A percentile compares a stretch with the other conserved stretches of the same genome.
Conservation (phyloP, 2,888 invertebrate species). For the Labia minor region DNA sequence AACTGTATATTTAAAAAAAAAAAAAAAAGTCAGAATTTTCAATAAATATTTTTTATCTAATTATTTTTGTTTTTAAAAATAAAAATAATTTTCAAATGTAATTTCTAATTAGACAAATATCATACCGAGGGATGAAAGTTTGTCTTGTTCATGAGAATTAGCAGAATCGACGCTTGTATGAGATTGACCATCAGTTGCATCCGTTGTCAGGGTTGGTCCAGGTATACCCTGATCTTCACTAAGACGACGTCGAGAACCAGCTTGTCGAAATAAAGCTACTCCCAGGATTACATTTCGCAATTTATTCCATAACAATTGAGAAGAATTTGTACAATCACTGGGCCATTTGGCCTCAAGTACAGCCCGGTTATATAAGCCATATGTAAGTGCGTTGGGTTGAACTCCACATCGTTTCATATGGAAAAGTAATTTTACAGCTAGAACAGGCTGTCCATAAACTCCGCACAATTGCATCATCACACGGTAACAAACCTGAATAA, state of each 20-base stretch:
- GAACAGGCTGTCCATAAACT: constrained; percentile 79
- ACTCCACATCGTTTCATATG: constrained; percentile 88
- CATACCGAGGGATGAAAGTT: background rate
- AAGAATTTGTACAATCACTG: constrained; percentile 59
- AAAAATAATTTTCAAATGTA: no score
- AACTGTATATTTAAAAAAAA: no score
- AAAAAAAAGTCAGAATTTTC: no score
- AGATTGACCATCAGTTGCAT: constrained; percentile 30
- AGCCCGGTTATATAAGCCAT: constrained; percentile 73
- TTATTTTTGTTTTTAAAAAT: no score
- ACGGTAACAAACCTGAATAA: constrained; percentile 76
- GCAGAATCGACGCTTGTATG: constrained; percentile 31
- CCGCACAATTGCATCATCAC: constrained; percentile 98
- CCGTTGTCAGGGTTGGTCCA: constrained; percentile 27
- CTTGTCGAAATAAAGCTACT: constrained; percentile 76
- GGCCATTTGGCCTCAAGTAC: constrained; percentile 96
- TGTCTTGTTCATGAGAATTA: constrained; percentile 26
- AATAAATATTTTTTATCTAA: no score
- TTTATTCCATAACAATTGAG: constrained; percentile 86
- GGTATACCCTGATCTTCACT: constrained; percentile 27
- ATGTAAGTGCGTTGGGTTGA: constrained; percentile 95
- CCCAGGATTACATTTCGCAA: constrained; percentile 83
- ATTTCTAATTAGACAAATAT: no score
- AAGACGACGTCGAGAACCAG: constrained; percentile 46
- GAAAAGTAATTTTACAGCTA: constrained; percentile 84